These are phyloP conservation scores for Orussus abietinus DNA, from an alignment of 1,140 invertebrate species.

Conservation along the genomic window DNA sequence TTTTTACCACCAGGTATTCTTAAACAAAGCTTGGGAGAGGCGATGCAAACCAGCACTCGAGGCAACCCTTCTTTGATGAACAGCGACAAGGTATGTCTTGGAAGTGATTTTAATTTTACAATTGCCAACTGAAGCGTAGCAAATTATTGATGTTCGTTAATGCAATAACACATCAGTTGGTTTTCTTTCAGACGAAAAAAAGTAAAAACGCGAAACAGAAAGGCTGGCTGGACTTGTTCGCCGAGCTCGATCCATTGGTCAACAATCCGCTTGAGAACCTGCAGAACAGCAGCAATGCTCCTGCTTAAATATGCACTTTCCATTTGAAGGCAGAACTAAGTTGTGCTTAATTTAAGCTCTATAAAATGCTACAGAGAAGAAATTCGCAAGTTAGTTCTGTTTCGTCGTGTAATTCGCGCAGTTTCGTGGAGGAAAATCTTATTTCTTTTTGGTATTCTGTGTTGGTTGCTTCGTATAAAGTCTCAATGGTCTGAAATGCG, in stretches of 20 bases:
- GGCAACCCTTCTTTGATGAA: no score
- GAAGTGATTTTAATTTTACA: no score
- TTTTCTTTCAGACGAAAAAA: slow-evolving; percentile 18
- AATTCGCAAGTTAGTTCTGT: slow-evolving; percentile 10
- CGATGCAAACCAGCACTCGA: no score
- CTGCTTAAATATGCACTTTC: slow-evolving; percentile 47
- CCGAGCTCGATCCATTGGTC: slow-evolving; percentile 86
- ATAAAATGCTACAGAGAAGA: slow-evolving; percentile 4
- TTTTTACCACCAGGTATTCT: slow-evolving; percentile 46
- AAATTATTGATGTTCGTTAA: no score
- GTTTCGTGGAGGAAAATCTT: slow-evolving; percentile 6
- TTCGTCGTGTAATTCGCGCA: slow-evolving; percentile 9
- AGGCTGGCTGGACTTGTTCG: slow-evolving; percentile 86
- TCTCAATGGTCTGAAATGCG: slow-evolving; percentile 1
- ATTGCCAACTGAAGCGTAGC: no score
- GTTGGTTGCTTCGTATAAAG: slow-evolving; percentile 5
- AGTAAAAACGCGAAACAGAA: slow-evolving; percentile 36
- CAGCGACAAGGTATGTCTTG: no score
- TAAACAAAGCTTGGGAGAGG: slow-evolving; percentile 45
- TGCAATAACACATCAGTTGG: no score
- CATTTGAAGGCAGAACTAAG: slow-evolving; percentile 13
- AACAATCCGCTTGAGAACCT: slow-evolving; percentile 57
- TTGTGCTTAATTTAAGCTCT: slow-evolving; percentile 7
- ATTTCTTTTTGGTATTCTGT: not conserved
- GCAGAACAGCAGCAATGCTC: slow-evolving; percentile 37